Evolutionary conservation across 2,113 vertebrate genomes (phyloP).

Genomic region (Platysternon megacephalum): DNA sequence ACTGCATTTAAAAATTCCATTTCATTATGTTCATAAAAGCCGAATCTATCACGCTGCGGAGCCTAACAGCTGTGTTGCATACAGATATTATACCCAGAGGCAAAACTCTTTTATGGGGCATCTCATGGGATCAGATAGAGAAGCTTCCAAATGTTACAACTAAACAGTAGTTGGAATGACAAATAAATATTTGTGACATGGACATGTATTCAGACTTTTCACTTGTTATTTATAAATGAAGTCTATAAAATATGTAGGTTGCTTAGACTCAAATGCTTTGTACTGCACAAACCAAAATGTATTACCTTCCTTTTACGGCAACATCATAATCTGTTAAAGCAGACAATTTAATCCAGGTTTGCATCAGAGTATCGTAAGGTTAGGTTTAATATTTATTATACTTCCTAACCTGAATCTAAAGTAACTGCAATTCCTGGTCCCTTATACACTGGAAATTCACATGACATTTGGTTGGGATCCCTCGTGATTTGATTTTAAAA

Average conservation of each 20-base stretch:
- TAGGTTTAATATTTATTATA: slow-evolving; percentile 48
- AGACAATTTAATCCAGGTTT: background rate
- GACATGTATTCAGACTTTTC: slow-evolving; percentile 33
- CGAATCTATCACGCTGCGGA: slow-evolving; percentile 54
- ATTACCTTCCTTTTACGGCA: slow-evolving; percentile 6
- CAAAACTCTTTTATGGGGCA: slow-evolving; percentile 70
- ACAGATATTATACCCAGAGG: slow-evolving; percentile 73
- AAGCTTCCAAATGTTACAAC: slow-evolving; percentile 58
- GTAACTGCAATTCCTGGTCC: background rate
- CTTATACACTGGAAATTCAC: background rate
- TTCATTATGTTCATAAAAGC: slow-evolving; percentile 72
- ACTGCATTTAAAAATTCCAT: slow-evolving; percentile 75
- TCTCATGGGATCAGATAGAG: slow-evolving; percentile 61
- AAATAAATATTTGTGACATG: slow-evolving; percentile 74
- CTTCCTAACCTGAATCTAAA: background rate
- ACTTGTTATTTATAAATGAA: slow-evolving; percentile 69
- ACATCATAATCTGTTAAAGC: slow-evolving; percentile 1
- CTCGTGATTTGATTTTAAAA: background rate
- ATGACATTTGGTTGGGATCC: background rate
- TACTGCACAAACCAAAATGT: background rate
- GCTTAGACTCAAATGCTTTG: slow-evolving; percentile 31
- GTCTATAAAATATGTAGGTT: slow-evolving; percentile 53
- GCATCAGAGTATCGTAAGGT: background rate
- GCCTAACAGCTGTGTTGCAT: slow-evolving; percentile 72
- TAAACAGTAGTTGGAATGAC: slow-evolving; percentile 43